A percentile compares a stretch with the other conserved stretches of the same genome.
Conservation (phyloP, 2,797 vertebrate genomes). For the Emydoidea blandingii region DNA sequence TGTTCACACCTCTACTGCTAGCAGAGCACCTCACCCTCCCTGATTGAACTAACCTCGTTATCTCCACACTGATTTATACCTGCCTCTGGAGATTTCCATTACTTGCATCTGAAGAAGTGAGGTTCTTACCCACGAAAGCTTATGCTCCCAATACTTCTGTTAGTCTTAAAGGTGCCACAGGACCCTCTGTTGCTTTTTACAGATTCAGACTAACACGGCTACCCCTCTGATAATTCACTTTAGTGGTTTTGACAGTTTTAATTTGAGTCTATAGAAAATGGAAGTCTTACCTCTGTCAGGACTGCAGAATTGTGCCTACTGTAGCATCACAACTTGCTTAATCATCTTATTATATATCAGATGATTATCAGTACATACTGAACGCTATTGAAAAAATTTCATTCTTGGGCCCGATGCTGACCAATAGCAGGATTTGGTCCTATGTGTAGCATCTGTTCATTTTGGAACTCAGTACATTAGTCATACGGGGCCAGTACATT, state of each 20-base stretch:
- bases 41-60: too few species aligned
- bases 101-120: too few species aligned
- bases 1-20: too few species aligned
- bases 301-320: background rate
- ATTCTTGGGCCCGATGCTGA: fast-evolving
- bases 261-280: fast-evolving
- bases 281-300: background rate
- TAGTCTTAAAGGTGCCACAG: too few species aligned
- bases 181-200: too few species aligned
- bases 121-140: too few species aligned
- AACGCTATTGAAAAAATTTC: fast-evolving
- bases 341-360: background rate
- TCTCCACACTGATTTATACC: too few species aligned
- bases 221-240: background rate
- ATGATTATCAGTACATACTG: background rate
- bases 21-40: too few species aligned
- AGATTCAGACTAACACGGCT: too few species aligned
- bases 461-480: background rate
- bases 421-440: background rate
- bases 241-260: background rate
- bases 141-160: too few species aligned
- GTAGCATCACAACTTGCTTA: background rate
- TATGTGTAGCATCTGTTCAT: background rate
- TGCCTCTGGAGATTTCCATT: too few species aligned
- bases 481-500: background rate